These are phyloP conservation scores for Hafferia zeledoni DNA, from an alignment of 2,797 vertebrate species.

Conservation along the genomic window DNA sequence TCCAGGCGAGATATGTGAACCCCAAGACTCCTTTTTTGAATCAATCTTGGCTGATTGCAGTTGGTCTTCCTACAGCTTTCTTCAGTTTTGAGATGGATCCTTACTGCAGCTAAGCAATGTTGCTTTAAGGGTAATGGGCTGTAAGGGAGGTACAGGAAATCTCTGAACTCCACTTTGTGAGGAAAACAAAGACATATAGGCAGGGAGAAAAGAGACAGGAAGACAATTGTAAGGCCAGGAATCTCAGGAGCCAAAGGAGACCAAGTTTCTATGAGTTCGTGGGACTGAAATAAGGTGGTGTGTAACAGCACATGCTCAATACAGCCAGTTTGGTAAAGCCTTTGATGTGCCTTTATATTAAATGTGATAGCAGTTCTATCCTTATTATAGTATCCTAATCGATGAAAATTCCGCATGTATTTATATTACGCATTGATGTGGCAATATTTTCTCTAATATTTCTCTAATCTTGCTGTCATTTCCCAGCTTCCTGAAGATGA, in stretches of 20 bases:
- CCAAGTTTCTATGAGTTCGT: background rate
- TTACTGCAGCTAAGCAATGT: background rate
- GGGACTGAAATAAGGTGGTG: background rate
- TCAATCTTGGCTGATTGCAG: background rate
- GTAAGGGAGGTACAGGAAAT: conserved; percentile 62
- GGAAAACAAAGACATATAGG: conserved; percentile 61
- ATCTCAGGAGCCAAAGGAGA: background rate
- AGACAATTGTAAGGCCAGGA: conserved; percentile 7
- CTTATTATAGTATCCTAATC: background rate
- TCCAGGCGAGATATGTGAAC: background rate
- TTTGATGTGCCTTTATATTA: background rate
- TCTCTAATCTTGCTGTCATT: too few relatives aligned
- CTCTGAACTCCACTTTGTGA: conserved; percentile 46
- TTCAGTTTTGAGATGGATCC: background rate
- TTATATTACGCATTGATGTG: background rate
- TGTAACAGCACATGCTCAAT: background rate
- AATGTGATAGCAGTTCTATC: background rate
- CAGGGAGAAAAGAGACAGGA: conserved; percentile 61
- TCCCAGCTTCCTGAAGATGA: background rate
- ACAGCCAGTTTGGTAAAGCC: background rate
- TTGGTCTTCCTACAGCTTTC: background rate
- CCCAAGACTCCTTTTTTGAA: background rate
- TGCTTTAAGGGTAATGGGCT: conserved; percentile 44
- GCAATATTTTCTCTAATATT: background rate
- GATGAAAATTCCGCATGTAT: background rate